phyloP scores from a whole-genome alignment of 1,140 invertebrate species.

The Listronotus oregonensis region DNA sequence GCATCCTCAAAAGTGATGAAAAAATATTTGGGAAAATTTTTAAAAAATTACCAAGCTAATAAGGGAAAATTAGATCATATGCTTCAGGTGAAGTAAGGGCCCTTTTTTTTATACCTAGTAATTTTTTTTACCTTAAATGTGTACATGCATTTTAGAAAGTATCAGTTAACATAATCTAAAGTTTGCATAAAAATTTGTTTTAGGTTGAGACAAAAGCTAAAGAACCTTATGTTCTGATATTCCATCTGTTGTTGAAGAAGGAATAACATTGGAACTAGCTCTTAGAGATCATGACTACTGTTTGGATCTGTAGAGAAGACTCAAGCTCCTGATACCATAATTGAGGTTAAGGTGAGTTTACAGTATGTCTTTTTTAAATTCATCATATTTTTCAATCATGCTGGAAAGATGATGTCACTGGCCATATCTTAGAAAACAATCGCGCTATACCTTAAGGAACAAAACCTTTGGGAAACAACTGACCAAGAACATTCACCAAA shows the following conservation, averaged over 20 bases:
- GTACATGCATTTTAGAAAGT: too few relatives aligned
- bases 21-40: conserved; percentile 84
- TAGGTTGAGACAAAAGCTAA: conserved; percentile 19
- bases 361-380: too few relatives aligned
- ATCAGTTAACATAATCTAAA: too few relatives aligned
- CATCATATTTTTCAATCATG: too few relatives aligned
- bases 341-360: conserved; percentile 42
- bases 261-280: conserved; percentile 30
- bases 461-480: too few relatives aligned
- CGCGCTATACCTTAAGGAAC: too few relatives aligned
- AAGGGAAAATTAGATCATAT: conserved; percentile 57
- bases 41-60: conserved; percentile 69
- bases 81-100: conserved; percentile 31
- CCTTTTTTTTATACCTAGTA: too few relatives aligned
- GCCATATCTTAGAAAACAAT: too few relatives aligned
- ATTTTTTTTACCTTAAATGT: too few relatives aligned
- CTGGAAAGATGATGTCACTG: too few relatives aligned
- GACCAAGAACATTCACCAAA: too few relatives aligned
- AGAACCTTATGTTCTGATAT: conserved; percentile 28
- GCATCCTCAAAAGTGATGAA: conserved; percentile 60
- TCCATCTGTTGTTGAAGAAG: conserved; percentile 31
- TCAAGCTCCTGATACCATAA: conserved; percentile 39
- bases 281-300: conserved; percentile 62
- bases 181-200: not conserved
- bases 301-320: conserved; percentile 40